Percentiles rank a stretch among this genome's conserved stretches.
These are phyloP conservation scores for Epizoanthus ramosus DNA, from an alignment of 92 coral and sea anemone genomes.

Conservation along the genomic window DNA sequence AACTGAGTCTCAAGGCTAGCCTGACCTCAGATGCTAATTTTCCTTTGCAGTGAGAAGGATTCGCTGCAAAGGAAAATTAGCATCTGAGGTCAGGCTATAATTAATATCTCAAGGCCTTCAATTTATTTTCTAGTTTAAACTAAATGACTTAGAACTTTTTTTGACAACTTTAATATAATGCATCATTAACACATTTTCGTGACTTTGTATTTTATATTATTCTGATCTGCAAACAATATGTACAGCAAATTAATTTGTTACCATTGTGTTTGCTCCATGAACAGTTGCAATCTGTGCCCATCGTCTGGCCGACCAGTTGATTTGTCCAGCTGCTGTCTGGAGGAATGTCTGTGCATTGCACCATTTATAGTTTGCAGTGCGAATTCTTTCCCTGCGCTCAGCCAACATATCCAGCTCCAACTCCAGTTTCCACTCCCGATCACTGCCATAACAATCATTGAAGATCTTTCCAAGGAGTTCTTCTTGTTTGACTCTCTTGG, in stretches of 20 bases:
- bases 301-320: slow-evolving; percentile 85
- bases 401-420: slow-evolving; percentile 76
- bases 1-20: too few species aligned
- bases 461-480: slow-evolving; percentile 75
- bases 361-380: slow-evolving; percentile 76
- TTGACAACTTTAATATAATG: too few species aligned
- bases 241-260: slow-evolving; percentile 10
- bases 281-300: slow-evolving; percentile 92
- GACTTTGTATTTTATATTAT: too few species aligned
- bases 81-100: too few species aligned
- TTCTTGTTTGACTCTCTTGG: slow-evolving; percentile 60
- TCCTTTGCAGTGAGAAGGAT: too few species aligned
- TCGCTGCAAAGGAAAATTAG: too few species aligned
- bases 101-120: too few species aligned
- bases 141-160: too few species aligned
- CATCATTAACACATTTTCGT: too few species aligned
- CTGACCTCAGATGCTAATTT: too few species aligned
- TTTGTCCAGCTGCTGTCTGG: slow-evolving; percentile 68
- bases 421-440: slow-evolving; percentile 88
- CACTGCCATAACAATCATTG: slow-evolving; percentile 93
- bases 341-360: slow-evolving; percentile 71
- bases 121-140: too few species aligned
- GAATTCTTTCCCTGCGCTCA: slow-evolving; percentile 78
- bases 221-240: too few species aligned
- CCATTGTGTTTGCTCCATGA: slow-evolving; percentile 68